These are phyloP conservation scores for Diplodus puntazzo DNA, from an alignment of 2,797 vertebrate genomes.

Conservation along the genomic window DNA sequence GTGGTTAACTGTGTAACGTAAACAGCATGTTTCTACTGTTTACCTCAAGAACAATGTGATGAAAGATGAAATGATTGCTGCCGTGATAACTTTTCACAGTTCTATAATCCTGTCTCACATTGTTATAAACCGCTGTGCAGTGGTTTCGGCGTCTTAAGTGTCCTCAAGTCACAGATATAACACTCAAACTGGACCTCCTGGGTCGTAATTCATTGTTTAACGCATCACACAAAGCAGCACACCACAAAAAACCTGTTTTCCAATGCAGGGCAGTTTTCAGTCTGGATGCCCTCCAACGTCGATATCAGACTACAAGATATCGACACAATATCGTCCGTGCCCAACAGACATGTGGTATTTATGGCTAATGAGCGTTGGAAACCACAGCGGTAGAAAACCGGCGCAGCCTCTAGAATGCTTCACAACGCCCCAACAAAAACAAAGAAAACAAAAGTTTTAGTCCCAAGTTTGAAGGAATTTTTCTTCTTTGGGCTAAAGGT, in stretches of 20 bases:
- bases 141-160: background rate
- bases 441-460: background rate
- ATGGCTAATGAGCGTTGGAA: background rate
- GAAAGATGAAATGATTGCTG: conserved; percentile 8
- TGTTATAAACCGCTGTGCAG: background rate
- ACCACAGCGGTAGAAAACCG: background rate
- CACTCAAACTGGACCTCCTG: conserved; percentile 11
- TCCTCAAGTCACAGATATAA: conserved; percentile 1
- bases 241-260: background rate
- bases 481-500: no score
- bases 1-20: background rate
- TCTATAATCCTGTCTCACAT: background rate
- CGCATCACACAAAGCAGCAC: background rate
- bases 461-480: no score
- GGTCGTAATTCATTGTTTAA: background rate
- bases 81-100: background rate
- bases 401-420: no score
- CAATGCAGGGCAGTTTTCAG: conserved; percentile 1
- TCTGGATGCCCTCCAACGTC: background rate
- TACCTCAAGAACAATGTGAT: background rate
- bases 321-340: background rate
- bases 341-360: background rate
- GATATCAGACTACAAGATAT: background rate
- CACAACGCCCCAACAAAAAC: background rate
- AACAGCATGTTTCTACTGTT: background rate